Evolutionary conservation across 2,888 invertebrate species (phyloP), one percentile per base, ranked within the genome.

Genomic region (Villa cingulata): DNA sequence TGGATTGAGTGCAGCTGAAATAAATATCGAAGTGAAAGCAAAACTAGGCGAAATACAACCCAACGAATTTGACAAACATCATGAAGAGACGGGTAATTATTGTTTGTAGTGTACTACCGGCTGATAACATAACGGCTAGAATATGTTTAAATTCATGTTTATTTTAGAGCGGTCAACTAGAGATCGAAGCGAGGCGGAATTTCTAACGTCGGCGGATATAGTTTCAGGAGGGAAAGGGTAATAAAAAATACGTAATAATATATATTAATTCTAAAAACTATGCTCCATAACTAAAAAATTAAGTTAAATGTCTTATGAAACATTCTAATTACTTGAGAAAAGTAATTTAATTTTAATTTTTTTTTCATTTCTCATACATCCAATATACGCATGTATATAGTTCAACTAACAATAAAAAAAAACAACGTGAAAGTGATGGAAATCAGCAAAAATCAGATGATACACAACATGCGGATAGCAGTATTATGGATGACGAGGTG

Each of bases 31-130:
- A 27, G 87, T 92, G 5, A 85, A 87, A 62, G 81, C 83, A 1
- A 76, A 81, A 52, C 86, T 87, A 0, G 86, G 78, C 23, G 83
- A 86, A 56, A 84, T 86, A 58, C 81, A 82, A 39, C 83, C 82
- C 42, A 85, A 86, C 40, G 88, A 89, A 63, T 80, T 86, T 34
- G 78, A 78, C 50, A 68, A 74, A 19, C 74, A 74, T 52, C 67
- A 67, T 52, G 65, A 66, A 48, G 68, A 66, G 51, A 62, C 65
- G 48, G 68, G 68, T 68, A 46, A 23, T 34, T 34, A 29, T 43
- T 46, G 23, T 40, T 3, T 41, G 32, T 14, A 39, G 27, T 32
- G 29, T 10, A 29, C 29, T 37, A 20, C 4, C 2, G 5, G 3
- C 5, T 3, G 20, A 18, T n/a, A n/a, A 7, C 23, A 41, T n/a